Percentiles rank a stretch among this genome's conserved stretches.
Conservation (phyloP, 2,113 vertebrate species). For the Cyphomyrus discorhynchus region DNA sequence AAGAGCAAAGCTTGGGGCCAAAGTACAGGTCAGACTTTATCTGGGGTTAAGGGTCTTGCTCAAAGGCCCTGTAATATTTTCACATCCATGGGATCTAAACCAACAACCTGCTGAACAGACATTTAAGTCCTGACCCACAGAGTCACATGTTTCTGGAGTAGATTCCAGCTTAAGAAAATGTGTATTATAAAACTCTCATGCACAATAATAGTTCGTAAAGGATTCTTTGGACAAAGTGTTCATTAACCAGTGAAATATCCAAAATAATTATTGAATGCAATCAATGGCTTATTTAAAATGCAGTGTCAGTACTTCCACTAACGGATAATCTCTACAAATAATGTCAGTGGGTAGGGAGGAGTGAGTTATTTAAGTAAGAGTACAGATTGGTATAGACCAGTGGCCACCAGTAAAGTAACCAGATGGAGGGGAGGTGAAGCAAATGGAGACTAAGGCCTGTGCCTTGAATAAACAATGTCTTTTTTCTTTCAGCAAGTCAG, state of each 20-base stretch:
- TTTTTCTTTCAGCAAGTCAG: background rate
- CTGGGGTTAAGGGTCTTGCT: background rate
- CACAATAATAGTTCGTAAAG: background rate
- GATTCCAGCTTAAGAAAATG: background rate
- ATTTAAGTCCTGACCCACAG: background rate
- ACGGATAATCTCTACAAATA: background rate
- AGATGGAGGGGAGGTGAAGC: background rate
- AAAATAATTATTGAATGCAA: background rate
- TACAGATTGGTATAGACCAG: background rate
- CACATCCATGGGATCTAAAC: background rate
- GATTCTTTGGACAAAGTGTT: background rate
- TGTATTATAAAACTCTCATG: background rate
- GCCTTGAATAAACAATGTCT: background rate
- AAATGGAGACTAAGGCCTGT: background rate
- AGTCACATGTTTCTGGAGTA: background rate
- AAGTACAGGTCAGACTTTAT: background rate
- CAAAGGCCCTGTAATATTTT: background rate
- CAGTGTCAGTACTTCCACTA: background rate
- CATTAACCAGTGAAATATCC: background rate
- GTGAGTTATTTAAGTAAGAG: background rate
- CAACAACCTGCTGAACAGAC: background rate
- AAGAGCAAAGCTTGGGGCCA: too few species aligned
- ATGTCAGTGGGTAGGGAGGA: background rate
- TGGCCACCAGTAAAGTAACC: background rate
- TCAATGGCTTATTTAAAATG: background rate